Evolutionary conservation across 53 echinoderm and acorn worm genomes (phyloP).

Genomic region (Echinometra lucunter): DNA sequence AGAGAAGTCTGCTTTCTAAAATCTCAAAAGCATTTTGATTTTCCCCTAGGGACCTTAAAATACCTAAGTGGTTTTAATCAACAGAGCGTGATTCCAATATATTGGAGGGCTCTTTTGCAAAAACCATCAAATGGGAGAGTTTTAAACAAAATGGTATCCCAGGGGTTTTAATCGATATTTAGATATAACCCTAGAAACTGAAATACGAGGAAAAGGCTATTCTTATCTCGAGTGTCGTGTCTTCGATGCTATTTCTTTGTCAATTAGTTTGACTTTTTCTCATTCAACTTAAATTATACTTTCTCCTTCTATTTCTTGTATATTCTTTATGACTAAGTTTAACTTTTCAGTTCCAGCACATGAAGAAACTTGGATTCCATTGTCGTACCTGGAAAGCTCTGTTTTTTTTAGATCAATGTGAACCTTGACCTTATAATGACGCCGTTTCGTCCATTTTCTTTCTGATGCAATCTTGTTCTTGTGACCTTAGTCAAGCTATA

Average conservation of each 20-base stretch:
- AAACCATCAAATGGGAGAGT: slow-evolving; percentile 31
- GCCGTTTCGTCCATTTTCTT: not conserved
- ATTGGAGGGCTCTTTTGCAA: slow-evolving; percentile 33
- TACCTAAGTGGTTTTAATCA: slow-evolving; percentile 62
- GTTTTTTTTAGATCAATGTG: not conserved
- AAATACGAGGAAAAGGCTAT: not conserved
- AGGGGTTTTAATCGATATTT: not conserved
- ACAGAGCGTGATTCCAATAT: slow-evolving; percentile 32
- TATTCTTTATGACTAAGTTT: not conserved
- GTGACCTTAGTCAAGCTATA: slow-evolving; percentile 37
- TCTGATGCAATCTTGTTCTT: slow-evolving; percentile 28
- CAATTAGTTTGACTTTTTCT: not conserved
- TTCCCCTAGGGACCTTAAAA: slow-evolving; percentile 18
- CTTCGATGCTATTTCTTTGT: not conserved
- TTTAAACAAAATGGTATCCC: not conserved
- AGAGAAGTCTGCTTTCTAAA: not conserved
- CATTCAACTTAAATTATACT: not conserved
- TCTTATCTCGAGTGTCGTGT: not conserved
- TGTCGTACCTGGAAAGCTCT: not conserved
- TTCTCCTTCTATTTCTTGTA: not conserved
- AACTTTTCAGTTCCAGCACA: not conserved
- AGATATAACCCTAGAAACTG: not conserved
- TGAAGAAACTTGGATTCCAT: not conserved
- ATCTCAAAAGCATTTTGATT: slow-evolving; percentile 51
- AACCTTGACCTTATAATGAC: not conserved